Percentiles rank a stretch among this genome's conserved stretches.
phyloP scores from a whole-genome alignment of 2,888 invertebrate species.

The Dryomyza anilis region DNA sequence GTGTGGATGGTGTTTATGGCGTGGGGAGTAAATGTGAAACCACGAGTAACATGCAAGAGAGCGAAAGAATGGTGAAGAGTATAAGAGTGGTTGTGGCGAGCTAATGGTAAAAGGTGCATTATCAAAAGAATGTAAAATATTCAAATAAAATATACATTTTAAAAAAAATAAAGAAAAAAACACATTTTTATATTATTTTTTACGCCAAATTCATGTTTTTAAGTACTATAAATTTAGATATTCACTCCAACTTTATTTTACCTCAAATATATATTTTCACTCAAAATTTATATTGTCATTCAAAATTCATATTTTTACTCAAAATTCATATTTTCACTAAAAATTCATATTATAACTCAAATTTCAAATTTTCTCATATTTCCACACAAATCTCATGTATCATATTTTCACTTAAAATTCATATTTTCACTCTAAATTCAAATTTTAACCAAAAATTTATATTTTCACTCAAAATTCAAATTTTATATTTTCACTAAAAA shows the following conservation, averaged over 20 bases:
- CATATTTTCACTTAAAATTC: not conserved
- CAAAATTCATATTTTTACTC: too few relatives aligned
- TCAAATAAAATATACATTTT: too few relatives aligned
- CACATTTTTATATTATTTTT: not conserved
- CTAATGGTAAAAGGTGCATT: too few relatives aligned
- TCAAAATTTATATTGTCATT: not conserved
- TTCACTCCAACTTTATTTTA: not conserved
- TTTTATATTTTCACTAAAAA: too few relatives aligned
- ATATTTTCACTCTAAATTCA: not conserved
- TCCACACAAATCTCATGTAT: not conserved
- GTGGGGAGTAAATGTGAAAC: not conserved
- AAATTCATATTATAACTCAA: not conserved
- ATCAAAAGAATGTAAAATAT: too few relatives aligned
- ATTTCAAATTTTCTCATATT: not conserved
- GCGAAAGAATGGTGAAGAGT: not conserved
- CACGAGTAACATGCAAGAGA: not conserved
- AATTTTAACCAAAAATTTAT: not conserved
- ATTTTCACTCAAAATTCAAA: not conserved
- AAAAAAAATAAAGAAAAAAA: not conserved
- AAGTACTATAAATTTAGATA: not conserved
- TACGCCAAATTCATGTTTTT: not conserved
- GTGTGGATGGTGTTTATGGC: not conserved
- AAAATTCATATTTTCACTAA: too few relatives aligned
- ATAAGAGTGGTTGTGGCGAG: not conserved
- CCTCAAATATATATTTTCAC: not conserved